A percentile compares a stretch with the other conserved stretches of the same genome.
phyloP scores from a whole-genome alignment of 2,113 vertebrate species.

The Atrichornis clamosus region DNA sequence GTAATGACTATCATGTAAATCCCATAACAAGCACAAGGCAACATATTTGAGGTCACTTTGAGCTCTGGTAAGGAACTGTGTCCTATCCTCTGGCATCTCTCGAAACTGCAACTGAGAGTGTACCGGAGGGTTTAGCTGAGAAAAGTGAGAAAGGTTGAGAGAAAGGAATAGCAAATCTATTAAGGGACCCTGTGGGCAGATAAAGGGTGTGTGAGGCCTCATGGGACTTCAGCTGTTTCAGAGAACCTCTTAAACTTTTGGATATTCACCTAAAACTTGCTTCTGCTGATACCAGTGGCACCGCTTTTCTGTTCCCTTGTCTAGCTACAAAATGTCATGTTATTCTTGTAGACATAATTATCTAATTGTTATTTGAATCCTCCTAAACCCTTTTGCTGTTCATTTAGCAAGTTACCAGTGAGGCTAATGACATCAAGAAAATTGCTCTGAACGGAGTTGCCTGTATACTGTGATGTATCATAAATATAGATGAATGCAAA shows the following conservation, averaged over 20 bases:
- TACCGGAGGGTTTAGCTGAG: background rate
- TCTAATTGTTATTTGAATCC: slow-evolving; percentile 58
- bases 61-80: background rate
- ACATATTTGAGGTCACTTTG: background rate
- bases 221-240: background rate
- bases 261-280: background rate
- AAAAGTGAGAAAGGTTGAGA: background rate
- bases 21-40: background rate
- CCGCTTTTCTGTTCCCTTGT: background rate
- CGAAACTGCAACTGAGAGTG: background rate
- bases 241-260: background rate
- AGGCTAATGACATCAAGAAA: slow-evolving; percentile 69
- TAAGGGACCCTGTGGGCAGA: background rate
- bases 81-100: background rate
- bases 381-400: slow-evolving; percentile 60
- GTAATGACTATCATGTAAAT: background rate
- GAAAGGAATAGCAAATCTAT: background rate
- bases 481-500: slow-evolving; percentile 76
- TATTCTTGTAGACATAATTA: slow-evolving; percentile 55
- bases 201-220: fast-evolving
- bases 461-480: slow-evolving; percentile 59
- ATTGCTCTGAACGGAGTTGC: slow-evolving; percentile 67
- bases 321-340: slow-evolving; percentile 15
- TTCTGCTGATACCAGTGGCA: background rate
- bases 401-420: slow-evolving; percentile 52